Evolutionary conservation across 2,113 vertebrate genomes (phyloP), one percentile per base, ranked within the genome.

Genomic region (Phaetusa simplex): DNA sequence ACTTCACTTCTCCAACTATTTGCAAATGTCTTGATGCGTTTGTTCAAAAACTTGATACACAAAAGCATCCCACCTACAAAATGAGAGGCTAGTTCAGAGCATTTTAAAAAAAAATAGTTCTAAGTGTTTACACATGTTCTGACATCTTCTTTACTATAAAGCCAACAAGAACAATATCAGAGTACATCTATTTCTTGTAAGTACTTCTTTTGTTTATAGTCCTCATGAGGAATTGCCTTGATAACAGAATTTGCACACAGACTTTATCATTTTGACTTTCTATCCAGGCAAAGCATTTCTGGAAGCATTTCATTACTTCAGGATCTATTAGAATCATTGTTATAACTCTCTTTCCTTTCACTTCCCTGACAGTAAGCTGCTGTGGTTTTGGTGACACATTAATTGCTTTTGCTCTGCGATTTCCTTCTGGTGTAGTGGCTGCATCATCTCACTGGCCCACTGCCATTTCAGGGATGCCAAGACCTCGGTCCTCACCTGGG

Each of bases 291-390:
- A 76, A 78, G 50, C 36, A 59, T 70, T 92, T 94, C 69, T 94
- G 85, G 93, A 88, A 94, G 66, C 36, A 88, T 83, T 95, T 96
- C 74, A 93, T 95, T 95, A 88, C 56, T 88, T 89, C 83, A 82
- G 22, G 27, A 82, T 59, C 77, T 89, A 79, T 81, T 62, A 79
- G 52, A 90, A 86, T 88, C 71, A 80, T 50, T 88, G 40, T 45
- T 92, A 42, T 22, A 86, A 10, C 12, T 73, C 76, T 90, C 24
- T 86, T 74, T 56, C 30, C 43, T 86, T 56, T 85, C 64, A 49
- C 55, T 95, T 70, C 82, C 59, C 42, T 86, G 55, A 38, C 40
- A 59, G 65, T 64, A 58, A 67, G 40, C 34, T 93, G 72, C 81
- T 86, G 26, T 43, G 64, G 59, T 59, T 95, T 90, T 81, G 47